These are phyloP conservation scores for Rhagonycha lutea DNA, from an alignment of 2,888 invertebrate genomes.

Conservation along the genomic window DNA sequence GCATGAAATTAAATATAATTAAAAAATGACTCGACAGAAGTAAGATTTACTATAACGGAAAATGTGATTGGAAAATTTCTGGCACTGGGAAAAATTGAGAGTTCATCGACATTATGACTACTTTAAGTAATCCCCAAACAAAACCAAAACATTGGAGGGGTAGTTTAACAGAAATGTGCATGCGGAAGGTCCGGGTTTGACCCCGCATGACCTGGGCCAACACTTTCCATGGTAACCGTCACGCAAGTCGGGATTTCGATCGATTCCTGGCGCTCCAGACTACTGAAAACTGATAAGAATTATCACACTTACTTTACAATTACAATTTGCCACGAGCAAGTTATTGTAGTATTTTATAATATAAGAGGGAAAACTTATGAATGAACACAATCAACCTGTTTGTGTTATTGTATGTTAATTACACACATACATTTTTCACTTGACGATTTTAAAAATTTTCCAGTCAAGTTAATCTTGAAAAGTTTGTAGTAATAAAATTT, in stretches of 20 bases:
- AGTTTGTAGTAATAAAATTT: neutral
- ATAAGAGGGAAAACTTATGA: constrained; percentile 13
- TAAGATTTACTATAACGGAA: neutral
- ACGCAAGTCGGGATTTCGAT: constrained; percentile 54
- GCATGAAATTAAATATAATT: neutral
- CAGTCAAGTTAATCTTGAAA: neutral
- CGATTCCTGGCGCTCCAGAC: constrained; percentile 48
- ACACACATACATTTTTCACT: neutral
- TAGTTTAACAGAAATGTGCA: constrained; percentile 33
- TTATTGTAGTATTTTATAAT: constrained; percentile 14
- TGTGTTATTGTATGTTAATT: constrained; percentile 5
- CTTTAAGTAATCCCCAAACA: constrained; percentile 26
- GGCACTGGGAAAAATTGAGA: neutral
- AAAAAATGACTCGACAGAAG: neutral
- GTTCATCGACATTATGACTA: constrained; percentile 22
- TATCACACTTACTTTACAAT: constrained; percentile 24
- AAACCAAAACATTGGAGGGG: constrained; percentile 30
- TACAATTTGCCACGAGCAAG: constrained; percentile 7
- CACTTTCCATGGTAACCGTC: constrained; percentile 59
- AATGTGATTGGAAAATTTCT: neutral
- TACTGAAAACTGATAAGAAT: constrained; percentile 23
- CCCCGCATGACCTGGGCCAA: constrained; percentile 58
- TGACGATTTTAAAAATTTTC: neutral
- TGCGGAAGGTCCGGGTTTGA: constrained; percentile 57
- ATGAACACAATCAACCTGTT: constrained; percentile 9